A percentile compares a stretch with the other conserved stretches of the same genome.
Evolutionary conservation across 2,113 vertebrate species (phyloP).

Genomic region (Amblyornis subalaris): DNA sequence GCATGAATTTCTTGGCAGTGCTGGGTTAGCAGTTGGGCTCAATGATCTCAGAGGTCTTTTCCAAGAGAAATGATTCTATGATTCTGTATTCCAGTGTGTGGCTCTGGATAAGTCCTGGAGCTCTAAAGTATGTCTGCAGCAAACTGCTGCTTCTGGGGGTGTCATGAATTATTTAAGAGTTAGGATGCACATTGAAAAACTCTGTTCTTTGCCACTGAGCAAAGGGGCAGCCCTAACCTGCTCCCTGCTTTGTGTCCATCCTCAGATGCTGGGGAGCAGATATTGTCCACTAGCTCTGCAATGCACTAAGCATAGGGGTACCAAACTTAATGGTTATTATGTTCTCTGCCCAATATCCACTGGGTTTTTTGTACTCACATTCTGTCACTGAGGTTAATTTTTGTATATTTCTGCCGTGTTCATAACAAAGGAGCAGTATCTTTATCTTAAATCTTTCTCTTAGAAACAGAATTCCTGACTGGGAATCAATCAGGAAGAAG

Average conservation of each 20-base stretch:
- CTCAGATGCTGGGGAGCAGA: not conserved
- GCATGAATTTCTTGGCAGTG: not conserved
- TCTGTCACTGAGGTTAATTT: not conserved
- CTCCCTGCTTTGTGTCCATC: not conserved
- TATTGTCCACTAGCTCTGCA: not conserved
- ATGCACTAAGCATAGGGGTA: not conserved
- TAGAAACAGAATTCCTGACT: not conserved
- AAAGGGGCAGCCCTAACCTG: not conserved
- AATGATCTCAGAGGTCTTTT: not conserved
- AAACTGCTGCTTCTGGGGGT: not conserved
- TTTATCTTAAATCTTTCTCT: not conserved
- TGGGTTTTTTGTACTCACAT: accelerated
- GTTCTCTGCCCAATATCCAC: not conserved
- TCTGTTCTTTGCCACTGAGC: not conserved
- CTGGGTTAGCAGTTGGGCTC: not conserved
- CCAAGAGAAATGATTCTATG: not conserved
- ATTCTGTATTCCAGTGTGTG: not conserved
- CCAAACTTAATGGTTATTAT: not conserved
- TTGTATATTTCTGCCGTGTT: not conserved
- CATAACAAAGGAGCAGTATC: not conserved
- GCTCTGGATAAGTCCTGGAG: not conserved
- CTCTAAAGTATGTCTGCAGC: not conserved
- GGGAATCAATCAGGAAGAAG: not conserved
- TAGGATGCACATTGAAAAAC: not conserved
- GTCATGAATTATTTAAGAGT: not conserved